Evolutionary conservation across 2,888 invertebrate genomes (phyloP).

Genomic region (Elmis aenea): DNA sequence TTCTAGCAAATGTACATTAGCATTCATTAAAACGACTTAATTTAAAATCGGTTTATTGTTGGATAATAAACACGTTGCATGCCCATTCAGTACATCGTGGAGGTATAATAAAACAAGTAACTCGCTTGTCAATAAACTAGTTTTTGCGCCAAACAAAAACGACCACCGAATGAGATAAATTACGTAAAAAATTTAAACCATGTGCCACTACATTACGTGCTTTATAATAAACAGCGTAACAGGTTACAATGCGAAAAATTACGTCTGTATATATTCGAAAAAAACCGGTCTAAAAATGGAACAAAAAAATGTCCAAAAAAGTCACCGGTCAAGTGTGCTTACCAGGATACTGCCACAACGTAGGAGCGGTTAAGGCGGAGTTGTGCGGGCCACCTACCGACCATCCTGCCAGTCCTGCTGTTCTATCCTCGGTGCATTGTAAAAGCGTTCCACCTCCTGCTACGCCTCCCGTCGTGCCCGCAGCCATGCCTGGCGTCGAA

Average conservation of each 20-base stretch:
- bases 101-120: no score
- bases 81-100: no score
- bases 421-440: constrained; percentile 61
- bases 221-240: constrained; percentile 3
- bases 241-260: constrained; percentile 8
- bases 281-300: constrained; percentile 19
- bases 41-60: no score
- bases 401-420: constrained; percentile 51
- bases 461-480: constrained; percentile 63
- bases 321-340: constrained; percentile 43
- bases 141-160: no score
- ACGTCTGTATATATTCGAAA: constrained; percentile 7
- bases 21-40: no score
- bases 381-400: constrained; percentile 51
- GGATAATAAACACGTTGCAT: no score
- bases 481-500: constrained; percentile 55
- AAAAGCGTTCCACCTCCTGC: constrained; percentile 53
- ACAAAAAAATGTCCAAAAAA: constrained; percentile 15
- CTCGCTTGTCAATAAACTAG: no score
- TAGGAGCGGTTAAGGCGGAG: constrained; percentile 58
- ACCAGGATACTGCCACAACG: constrained; percentile 79
- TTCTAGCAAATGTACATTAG: no score
- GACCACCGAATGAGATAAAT: no score
- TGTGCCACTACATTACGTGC: constrained; percentile 1
- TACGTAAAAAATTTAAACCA: no score